Percentiles rank a stretch among this genome's conserved stretches.
These are phyloP conservation scores for Euphonia xanthogaster DNA, from an alignment of 2,797 vertebrate species.

Conservation along the genomic window DNA sequence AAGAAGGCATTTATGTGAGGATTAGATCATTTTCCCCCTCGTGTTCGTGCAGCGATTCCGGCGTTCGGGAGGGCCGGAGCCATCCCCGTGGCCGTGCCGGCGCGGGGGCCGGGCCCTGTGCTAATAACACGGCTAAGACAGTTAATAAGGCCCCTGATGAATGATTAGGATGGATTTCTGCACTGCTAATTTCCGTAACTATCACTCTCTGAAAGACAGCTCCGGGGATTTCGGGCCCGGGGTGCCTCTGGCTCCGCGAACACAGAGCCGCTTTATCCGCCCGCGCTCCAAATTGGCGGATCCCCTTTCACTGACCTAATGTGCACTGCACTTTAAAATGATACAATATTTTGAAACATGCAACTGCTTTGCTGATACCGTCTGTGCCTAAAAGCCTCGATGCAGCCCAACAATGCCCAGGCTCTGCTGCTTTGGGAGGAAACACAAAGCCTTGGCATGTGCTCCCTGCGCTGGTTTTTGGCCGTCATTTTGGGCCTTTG, in stretches of 20 bases:
- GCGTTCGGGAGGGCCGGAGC: neutral
- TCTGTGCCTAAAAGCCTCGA: slow-evolving; percentile 26
- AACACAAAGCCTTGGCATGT: slow-evolving; percentile 19
- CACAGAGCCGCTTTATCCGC: slow-evolving; percentile 92
- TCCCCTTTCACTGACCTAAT: slow-evolving; percentile 74
- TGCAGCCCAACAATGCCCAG: neutral
- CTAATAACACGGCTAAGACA: slow-evolving; percentile 84
- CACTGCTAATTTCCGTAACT: slow-evolving; percentile 97
- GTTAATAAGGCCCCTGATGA: slow-evolving; percentile 96
- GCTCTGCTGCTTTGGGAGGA: neutral
- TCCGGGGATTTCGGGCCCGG: slow-evolving; percentile 85
- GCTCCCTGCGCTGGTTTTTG: neutral
- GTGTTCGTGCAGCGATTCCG: accelerated
- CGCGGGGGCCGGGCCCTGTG: slow-evolving; percentile 76
- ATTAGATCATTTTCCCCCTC: neutral
- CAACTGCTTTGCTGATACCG: slow-evolving; percentile 45
- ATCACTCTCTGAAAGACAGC: slow-evolving; percentile 98
- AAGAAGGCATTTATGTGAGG: neutral
- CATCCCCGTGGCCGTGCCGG: neutral
- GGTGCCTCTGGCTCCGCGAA: slow-evolving; percentile 82
- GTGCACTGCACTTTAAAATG: slow-evolving; percentile 56
- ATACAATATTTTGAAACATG: slow-evolving; percentile 63
- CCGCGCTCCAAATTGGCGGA: slow-evolving; percentile 47
- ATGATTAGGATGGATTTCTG: slow-evolving; percentile 95
- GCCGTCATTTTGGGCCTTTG: accelerated